Conservation (phyloP, 2,113 vertebrate species). For the Lamprotornis superbus region DNA sequence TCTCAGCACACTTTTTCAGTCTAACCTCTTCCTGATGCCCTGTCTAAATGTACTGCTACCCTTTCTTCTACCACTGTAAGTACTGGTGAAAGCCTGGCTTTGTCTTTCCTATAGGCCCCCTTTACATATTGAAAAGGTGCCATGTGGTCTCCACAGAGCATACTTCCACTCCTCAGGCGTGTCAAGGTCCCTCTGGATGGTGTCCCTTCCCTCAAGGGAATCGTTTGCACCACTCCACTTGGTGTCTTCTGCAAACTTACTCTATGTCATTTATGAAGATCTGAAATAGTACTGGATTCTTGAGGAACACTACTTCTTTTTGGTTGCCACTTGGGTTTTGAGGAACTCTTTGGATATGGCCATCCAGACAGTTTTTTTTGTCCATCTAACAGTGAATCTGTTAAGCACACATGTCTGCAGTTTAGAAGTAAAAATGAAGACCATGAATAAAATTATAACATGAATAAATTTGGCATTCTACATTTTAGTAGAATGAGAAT, state of each 20-base stretch:
- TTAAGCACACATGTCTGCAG: not conserved
- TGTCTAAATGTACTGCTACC: not conserved
- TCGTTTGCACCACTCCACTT: not conserved
- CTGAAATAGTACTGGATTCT: not conserved
- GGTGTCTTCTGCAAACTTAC: not conserved
- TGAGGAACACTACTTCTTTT: not conserved
- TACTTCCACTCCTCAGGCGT: not conserved
- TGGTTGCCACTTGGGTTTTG: not conserved
- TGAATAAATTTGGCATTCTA: not conserved
- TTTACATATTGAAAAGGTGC: not conserved
- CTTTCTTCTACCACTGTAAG: not conserved
- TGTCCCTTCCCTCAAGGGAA: not conserved
- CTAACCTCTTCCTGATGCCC: not conserved
- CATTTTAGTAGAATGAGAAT: not conserved
- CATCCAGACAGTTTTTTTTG: not conserved
- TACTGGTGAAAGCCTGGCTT: not conserved
- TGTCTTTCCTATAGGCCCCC: accelerated
- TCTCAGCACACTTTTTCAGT: not conserved
- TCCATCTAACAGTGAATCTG: not conserved
- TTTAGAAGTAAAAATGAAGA: not conserved
- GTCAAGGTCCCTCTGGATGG: not conserved
- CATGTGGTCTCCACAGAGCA: accelerated
- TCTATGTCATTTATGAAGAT: not conserved
- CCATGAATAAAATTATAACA: accelerated
- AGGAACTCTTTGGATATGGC: not conserved